Conservation (phyloP, 2,888 invertebrate species). For the Cryptosula pallasiana region DNA sequence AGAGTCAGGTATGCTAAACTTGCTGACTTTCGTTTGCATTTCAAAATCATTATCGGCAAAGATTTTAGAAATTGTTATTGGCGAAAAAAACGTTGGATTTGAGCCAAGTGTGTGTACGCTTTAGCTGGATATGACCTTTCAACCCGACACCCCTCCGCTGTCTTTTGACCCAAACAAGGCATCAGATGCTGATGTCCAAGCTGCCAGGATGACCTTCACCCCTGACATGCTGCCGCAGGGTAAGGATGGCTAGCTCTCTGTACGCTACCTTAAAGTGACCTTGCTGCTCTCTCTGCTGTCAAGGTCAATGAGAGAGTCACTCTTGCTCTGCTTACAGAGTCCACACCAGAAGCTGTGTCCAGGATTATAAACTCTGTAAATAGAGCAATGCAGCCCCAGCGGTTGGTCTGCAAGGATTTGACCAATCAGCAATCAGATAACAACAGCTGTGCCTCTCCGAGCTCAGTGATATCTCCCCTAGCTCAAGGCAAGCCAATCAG, state of each 20-base stretch:
- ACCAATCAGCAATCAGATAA: neutral
- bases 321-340: neutral
- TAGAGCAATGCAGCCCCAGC: neutral
- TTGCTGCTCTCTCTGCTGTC: no score
- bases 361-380: slow-evolving; percentile 14
- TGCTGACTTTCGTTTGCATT: no score
- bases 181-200: neutral
- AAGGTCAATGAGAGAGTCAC: no score
- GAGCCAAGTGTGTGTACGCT: neutral
- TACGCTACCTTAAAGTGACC: no score
- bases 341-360: neutral
- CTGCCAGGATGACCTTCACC: neutral
- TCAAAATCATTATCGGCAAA: no score
- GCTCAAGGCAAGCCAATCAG: neutral
- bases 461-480: neutral
- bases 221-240: neutral
- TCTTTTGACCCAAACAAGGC: neutral
- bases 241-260: no score
- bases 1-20: neutral
- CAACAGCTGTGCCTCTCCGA: no score
- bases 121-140: slow-evolving; percentile 3
- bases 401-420: neutral
- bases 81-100: no score
- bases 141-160: neutral
- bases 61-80: no score